phyloP scores from a whole-genome alignment of 2,888 invertebrate genomes.

The Argyresthia goedartella region DNA sequence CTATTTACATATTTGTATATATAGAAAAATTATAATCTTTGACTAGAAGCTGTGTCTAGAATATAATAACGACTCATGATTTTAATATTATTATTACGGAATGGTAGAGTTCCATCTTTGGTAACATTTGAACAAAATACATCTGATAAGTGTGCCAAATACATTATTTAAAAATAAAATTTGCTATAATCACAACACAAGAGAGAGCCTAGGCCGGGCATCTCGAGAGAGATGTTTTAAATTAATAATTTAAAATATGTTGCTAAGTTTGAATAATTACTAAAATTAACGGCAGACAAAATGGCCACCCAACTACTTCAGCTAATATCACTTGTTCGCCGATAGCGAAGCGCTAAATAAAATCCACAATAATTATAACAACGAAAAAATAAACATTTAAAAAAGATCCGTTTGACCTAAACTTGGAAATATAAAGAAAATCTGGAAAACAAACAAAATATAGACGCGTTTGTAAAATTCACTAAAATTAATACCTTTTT shows the following conservation, averaged over 20 bases:
- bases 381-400: constrained; percentile 46
- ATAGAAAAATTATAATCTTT: constrained; percentile 44
- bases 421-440: background rate
- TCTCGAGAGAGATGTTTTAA: background rate
- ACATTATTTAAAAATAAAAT: too few species aligned
- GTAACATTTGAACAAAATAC: background rate
- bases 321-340: constrained; percentile 59
- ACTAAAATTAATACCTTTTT: too few species aligned
- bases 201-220: background rate
- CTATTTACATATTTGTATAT: constrained; percentile 53
- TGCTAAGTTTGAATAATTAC: background rate
- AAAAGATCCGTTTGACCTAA: background rate
- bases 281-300: constrained; percentile 16
- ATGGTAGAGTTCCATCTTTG: constrained; percentile 1
- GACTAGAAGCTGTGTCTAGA: constrained; percentile 60
- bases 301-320: constrained; percentile 34
- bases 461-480: too few species aligned
- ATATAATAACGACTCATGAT: background rate
- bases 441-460: background rate
- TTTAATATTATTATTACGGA: background rate
- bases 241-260: background rate
- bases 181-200: background rate
- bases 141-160: too few species aligned
- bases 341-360: constrained; percentile 47
- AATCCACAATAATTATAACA: constrained; percentile 53